A percentile compares a stretch with the other conserved stretches of the same genome.
These are phyloP conservation scores for Mystacides longicornis DNA, from an alignment of 2,888 invertebrate species.

Conservation along the genomic window DNA sequence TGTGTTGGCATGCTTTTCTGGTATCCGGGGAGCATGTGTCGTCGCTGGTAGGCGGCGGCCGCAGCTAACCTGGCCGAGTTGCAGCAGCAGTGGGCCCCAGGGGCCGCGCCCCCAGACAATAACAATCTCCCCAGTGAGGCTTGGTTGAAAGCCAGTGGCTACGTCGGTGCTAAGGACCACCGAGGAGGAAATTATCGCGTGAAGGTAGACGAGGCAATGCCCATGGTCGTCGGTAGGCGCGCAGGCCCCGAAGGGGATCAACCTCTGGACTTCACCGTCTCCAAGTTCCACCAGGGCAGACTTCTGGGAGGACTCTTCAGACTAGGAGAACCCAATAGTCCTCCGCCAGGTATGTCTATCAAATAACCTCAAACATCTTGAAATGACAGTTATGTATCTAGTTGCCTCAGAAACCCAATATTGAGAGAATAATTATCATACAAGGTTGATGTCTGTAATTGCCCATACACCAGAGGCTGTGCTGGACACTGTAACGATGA, in stretches of 20 bases:
- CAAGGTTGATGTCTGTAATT: no score
- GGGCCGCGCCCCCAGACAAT: constrained; percentile 26
- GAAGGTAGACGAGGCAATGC: constrained; percentile 40
- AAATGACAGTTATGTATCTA: no score
- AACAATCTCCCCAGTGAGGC: constrained; percentile 31
- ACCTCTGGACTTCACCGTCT: constrained; percentile 69
- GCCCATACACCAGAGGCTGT: no score
- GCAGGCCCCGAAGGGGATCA: constrained; percentile 49
- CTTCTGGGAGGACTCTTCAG: constrained; percentile 27
- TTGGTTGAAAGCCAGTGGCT: constrained; percentile 18
- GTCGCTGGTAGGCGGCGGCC: constrained; percentile 37
- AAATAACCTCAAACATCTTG: no score
- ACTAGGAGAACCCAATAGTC: constrained; percentile 32
- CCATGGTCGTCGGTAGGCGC: constrained; percentile 53
- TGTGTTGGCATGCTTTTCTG: constrained; percentile 6
- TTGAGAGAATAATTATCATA: no score
- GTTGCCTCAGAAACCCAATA: no score
- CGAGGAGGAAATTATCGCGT: constrained; percentile 17
- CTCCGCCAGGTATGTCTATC: constrained; percentile 31
- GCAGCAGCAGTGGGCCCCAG: constrained; percentile 36
- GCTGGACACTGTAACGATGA: no score
- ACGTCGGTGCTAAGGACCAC: constrained; percentile 24
- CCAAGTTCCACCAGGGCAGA: constrained; percentile 39
- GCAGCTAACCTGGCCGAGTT: constrained; percentile 35
- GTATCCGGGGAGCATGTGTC: constrained; percentile 16